phyloP scores from a whole-genome alignment of 2,113 vertebrate species.

The Fregata magnificens region DNA sequence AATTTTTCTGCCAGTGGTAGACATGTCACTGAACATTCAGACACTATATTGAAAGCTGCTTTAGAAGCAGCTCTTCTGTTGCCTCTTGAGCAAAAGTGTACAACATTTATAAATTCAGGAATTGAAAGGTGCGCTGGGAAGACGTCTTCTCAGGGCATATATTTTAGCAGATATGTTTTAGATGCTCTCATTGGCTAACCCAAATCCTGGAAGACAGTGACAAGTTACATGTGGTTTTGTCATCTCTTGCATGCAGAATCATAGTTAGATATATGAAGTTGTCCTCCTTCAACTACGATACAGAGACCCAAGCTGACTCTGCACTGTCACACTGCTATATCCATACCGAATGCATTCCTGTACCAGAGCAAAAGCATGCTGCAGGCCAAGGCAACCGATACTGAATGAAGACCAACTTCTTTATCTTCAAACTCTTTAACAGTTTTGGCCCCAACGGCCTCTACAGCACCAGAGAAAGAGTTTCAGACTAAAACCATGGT shows the following conservation, averaged over 20 bases:
- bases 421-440: not conserved
- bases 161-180: not conserved
- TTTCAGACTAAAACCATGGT: not conserved
- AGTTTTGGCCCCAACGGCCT: not conserved
- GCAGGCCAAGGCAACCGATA: not conserved
- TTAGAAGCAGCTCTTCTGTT: not conserved
- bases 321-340: not conserved
- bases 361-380: not conserved
- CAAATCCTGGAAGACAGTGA: not conserved
- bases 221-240: not conserved
- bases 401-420: not conserved
- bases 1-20: not conserved
- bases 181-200: not conserved
- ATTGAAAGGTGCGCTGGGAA: not conserved
- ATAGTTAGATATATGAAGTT: not conserved
- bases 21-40: not conserved
- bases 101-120: not conserved
- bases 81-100: not conserved
- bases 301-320: not conserved
- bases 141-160: not conserved
- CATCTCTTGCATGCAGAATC: not conserved
- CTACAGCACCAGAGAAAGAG: not conserved
- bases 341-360: not conserved
- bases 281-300: not conserved
- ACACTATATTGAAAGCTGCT: not conserved